These are phyloP conservation scores for Emys orbicularis DNA, from an alignment of 2,797 vertebrate species.

Conservation along the genomic window DNA sequence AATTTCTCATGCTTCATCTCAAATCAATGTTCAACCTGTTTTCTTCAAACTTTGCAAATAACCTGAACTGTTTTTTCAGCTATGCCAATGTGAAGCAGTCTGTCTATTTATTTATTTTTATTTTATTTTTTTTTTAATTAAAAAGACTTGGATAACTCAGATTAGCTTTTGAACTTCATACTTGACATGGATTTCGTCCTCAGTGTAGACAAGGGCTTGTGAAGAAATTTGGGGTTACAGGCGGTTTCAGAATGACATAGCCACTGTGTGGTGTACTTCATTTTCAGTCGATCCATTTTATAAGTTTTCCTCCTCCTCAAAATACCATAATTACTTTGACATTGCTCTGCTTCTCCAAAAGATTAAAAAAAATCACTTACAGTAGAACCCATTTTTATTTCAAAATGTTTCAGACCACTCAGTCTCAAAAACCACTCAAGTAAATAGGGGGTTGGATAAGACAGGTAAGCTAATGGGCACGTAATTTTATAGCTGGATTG, in stretches of 20 bases:
- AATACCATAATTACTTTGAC: background rate
- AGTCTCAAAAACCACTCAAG: background rate
- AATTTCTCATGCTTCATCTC: background rate
- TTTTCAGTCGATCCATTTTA: background rate
- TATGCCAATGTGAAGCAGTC: background rate
- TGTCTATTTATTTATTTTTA: background rate
- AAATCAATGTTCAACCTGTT: background rate
- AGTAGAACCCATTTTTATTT: background rate
- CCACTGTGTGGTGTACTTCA: background rate
- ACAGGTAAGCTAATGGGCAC: background rate
- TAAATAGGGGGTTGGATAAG: background rate
- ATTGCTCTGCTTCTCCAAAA: background rate
- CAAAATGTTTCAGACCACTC: background rate
- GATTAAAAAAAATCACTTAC: background rate
- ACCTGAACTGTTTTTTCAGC: background rate
- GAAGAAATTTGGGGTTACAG: background rate
- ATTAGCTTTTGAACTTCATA: background rate
- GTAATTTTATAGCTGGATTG: background rate
- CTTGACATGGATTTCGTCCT: background rate
- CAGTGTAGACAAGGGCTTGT: too few species aligned
- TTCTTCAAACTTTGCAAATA: too few species aligned
- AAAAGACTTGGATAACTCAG: background rate
- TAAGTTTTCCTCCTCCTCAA: background rate
- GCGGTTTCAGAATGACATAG: background rate
- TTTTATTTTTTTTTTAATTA: too few species aligned